These are phyloP conservation scores for Smittia sp. DNA, from an alignment of 2,888 invertebrate species.

Conservation along the genomic window DNA sequence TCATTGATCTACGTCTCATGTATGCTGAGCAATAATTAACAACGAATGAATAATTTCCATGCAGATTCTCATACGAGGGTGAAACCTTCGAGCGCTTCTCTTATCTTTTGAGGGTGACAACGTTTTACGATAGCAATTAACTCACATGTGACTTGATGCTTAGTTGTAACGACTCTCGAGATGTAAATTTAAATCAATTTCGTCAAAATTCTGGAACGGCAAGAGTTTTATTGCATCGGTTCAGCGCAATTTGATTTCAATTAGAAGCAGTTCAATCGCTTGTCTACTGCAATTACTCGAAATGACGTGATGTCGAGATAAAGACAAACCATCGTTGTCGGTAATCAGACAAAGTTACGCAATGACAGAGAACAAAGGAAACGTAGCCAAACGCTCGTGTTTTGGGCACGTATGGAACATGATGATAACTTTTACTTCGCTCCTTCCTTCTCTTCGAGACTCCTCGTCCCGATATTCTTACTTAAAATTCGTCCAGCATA, in stretches of 20 bases:
- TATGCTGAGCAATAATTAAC: constrained; percentile 19
- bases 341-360: neutral
- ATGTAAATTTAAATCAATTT: constrained; percentile 3
- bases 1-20: neutral
- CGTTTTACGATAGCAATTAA: constrained; percentile 1
- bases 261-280: neutral
- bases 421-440: constrained; percentile 31
- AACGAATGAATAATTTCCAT: constrained; percentile 20
- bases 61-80: neutral
- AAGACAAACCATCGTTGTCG: neutral
- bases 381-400: neutral
- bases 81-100: neutral
- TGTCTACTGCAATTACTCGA: constrained; percentile 22
- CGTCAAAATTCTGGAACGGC: neutral
- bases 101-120: neutral
- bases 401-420: constrained; percentile 34
- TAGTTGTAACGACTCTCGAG: neutral
- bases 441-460: constrained; percentile 15
- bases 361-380: constrained; percentile 10
- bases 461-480: constrained; percentile 8
- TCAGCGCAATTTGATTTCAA: too few relatives aligned
- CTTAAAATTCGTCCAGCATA: constrained; percentile 44
- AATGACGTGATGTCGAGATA: constrained; percentile 20
- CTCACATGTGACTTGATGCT: constrained; percentile 14
- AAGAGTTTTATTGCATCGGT: neutral